These are phyloP conservation scores for Mythimna lalbum DNA, from an alignment of 2,888 invertebrate species.

Conservation along the genomic window DNA sequence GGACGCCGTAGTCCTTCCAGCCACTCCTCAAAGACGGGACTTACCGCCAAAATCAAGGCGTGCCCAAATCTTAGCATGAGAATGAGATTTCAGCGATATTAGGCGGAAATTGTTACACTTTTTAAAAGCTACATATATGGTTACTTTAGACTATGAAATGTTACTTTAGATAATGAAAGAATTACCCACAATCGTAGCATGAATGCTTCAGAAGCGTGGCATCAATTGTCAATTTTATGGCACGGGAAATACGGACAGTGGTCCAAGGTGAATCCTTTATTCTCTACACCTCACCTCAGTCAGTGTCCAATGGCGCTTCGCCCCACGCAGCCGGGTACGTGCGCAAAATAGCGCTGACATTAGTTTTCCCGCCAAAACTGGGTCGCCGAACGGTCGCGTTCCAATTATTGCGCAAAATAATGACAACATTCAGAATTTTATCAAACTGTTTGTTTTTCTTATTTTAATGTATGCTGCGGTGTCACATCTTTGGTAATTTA, in stretches of 20 bases:
- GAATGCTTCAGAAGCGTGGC: neutral
- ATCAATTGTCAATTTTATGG: slow-evolving; percentile 13
- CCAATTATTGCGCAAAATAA: slow-evolving; percentile 69
- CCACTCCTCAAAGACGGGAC: too few species aligned
- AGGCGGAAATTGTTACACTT: too few species aligned
- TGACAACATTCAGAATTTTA: slow-evolving; percentile 61
- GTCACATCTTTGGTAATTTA: slow-evolving; percentile 77
- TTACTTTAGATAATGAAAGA: neutral
- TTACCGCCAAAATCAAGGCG: too few species aligned
- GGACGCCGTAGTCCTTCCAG: too few species aligned
- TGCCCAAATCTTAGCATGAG: too few species aligned
- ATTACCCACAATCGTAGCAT: neutral
- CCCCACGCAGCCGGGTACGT: slow-evolving; percentile 70
- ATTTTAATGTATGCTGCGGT: slow-evolving; percentile 62
- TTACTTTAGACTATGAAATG: neutral
- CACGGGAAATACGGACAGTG: slow-evolving; percentile 46
- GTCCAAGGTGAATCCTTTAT: slow-evolving; percentile 71
- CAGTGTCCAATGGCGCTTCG: slow-evolving; percentile 70
- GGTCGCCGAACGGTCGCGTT: slow-evolving; percentile 72
- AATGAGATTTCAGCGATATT: too few species aligned
- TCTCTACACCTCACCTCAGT: slow-evolving; percentile 54
- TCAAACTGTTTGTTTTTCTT: slow-evolving; percentile 50
- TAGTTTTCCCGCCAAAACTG: slow-evolving; percentile 82
- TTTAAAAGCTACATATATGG: neutral
- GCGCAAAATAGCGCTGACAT: slow-evolving; percentile 84